These are phyloP conservation scores for Drosophila ercepeae DNA, from an alignment of 1,140 invertebrate species.

Conservation along the genomic window DNA sequence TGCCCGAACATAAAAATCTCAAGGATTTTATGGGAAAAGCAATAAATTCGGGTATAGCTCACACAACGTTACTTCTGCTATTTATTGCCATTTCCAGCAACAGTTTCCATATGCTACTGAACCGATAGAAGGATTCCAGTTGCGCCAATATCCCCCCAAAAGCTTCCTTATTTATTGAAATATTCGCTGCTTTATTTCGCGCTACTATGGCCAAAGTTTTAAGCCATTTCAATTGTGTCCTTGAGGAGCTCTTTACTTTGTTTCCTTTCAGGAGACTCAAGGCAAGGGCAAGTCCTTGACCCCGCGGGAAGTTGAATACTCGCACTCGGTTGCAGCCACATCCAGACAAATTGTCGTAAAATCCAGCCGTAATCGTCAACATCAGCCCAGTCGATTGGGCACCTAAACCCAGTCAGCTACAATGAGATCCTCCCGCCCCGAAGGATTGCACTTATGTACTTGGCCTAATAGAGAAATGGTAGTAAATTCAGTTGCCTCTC, in stretches of 20 bases:
- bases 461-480: conserved; percentile 61
- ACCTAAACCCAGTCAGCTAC: conserved; percentile 12
- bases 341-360: conserved; percentile 71
- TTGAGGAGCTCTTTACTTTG: conserved; percentile 32
- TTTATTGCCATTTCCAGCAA: conserved; percentile 58
- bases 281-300: conserved; percentile 61
- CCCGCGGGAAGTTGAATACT: conserved; percentile 29
- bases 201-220: conserved; percentile 46
- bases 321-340: conserved; percentile 53
- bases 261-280: conserved; percentile 3
- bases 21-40: conserved; percentile 51
- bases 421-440: conserved; percentile 11
- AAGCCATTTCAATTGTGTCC: conserved; percentile 60
- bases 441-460: conserved; percentile 35
- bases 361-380: conserved; percentile 59
- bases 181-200: conserved; percentile 38
- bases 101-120: conserved; percentile 63
- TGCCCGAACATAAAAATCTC: conserved; percentile 56
- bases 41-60: conserved; percentile 60
- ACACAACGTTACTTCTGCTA: conserved; percentile 45
- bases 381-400: conserved; percentile 60
- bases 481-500: conserved; percentile 34
- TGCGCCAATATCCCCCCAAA: conserved; percentile 24
- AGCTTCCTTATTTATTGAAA: conserved; percentile 57
- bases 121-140: conserved; percentile 27